Evolutionary conservation across 2,113 vertebrate genomes (phyloP).

Genomic region (Atlantisia rogersi): DNA sequence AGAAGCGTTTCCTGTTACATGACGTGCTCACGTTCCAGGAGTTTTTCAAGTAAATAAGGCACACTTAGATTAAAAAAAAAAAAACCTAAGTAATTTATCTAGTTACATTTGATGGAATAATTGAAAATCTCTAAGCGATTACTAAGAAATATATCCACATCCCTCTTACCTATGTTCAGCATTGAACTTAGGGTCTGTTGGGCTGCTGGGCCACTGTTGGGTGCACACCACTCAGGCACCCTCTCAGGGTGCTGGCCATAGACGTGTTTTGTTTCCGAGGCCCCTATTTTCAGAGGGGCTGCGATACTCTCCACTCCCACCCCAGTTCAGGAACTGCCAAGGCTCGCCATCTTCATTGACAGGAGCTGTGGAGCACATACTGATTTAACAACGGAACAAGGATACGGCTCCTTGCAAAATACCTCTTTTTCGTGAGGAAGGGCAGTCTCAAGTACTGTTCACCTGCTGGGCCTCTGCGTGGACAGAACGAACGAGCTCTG

Average conservation of each 20-base stretch:
- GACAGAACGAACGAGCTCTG: accelerated
- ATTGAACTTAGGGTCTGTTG: accelerated
- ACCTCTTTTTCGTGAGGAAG: accelerated
- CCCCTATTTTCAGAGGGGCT: neutral
- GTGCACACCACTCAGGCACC: neutral
- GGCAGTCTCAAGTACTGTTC: accelerated
- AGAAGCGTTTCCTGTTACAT: neutral
- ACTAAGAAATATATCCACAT: neutral
- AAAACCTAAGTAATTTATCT: neutral
- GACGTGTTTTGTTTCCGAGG: neutral
- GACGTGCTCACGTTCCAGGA: neutral
- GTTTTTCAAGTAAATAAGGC: neutral
- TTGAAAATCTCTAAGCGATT: neutral
- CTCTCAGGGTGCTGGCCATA: accelerated
- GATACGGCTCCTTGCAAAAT: accelerated
- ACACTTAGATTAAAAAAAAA: neutral
- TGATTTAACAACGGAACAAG: accelerated
- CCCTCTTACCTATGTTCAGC: neutral
- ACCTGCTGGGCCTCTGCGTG: neutral
- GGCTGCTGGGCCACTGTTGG: too few relatives aligned
- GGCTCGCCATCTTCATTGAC: neutral
- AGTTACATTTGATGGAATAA: neutral
- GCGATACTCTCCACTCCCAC: neutral
- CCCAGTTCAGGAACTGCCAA: accelerated
- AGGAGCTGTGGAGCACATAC: neutral